Base-by-base conservation (phyloP, 1,140 invertebrate species). In the Sarcophaga bullata region DNA sequence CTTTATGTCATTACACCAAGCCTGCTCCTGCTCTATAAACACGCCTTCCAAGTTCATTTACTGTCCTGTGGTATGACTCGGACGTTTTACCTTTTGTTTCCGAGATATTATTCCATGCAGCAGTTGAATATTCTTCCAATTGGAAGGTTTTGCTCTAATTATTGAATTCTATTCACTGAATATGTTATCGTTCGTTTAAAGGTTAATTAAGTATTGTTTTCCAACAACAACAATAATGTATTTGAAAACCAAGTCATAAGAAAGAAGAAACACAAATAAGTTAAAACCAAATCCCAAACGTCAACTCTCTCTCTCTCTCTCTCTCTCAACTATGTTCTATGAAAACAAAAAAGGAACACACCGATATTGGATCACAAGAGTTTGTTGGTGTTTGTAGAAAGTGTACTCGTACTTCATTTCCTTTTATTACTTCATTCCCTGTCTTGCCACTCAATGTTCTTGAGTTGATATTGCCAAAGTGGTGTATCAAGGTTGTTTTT, bases 251-350 rank as follows among this genome's bases (percentile, higher is more conserved):
- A 68, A 9, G 19, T 19, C 8, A 19, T 68, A 68, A 9, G 62
- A 9, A 68, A 68, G 11, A 7, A 15, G 6, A 62, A 62, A 15
- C 15, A 62, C 3, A n/a, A 62, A 25, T 68, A 68, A 68, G 19
- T 19, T 68, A 68, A 68, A 68, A 68, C 62, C 62, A 68, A 68
- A 68, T 68, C 62, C 62, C 62, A 19, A 68, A 68, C 6, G 62
- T 68, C 62, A 68, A 68, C 62, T 68, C 19, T 68, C 62, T 19
- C 17, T 68, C 62, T 68, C 19, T 68, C 62, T 19, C 17, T 68
- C 25, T 4, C 25, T 37, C 25, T 37, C 25, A 37, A 37, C 25
- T 37, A 2, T 37, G 25, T 37, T 9, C 15, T 68, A 68, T 68
- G 17, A 68, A 68, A 68, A 68, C 17, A 68, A 68, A 25, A 68